Base-by-base conservation (phyloP, 2,888 invertebrate genomes). In the Eupithecia inturbata region DNA sequence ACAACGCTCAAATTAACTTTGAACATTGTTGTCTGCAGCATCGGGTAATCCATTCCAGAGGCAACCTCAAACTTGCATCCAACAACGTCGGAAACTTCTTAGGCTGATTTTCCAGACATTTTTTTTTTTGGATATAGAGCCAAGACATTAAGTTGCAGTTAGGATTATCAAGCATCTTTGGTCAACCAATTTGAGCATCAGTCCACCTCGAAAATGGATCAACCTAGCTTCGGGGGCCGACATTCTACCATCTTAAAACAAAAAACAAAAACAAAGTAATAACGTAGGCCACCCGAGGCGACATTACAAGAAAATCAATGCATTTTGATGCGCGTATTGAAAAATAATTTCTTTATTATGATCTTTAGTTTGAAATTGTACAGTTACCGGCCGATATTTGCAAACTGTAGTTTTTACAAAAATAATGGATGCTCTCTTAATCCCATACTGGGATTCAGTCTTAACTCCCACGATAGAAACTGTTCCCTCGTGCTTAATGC, bases 201-300 rank as follows among this genome's bases (percentile, higher is more conserved):
- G 31, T 53, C n/a, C 22, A 64, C 68, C 74, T 69, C 64, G 33
- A 49, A 31, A 75, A 71, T 57, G 64, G 73, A 76, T 49, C 69
- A 72, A 26, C 26, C 60, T 72, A 39, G 28, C 57, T 41, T 39
- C 22, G 49, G 70, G 68, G 69, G 78, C 73, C 39, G n/a, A 75
- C 77, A 77, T 76, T 74, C 33, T 53, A 73, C 70, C 73, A 62
- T 74, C 71, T 64, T 36, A 76, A 67, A 70, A 67, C 75, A 72
- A 73, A 78, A 75, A 73, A 71, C 36, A 71, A 68, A n/a, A 60
- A 70, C 68, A 76, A 70, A 77, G 63, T 57, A 57, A 57, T 57
- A 78, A 79, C 76, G 78, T 74, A 49, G 74, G 75, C 80, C 78
- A 22, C n/a, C 76, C 72, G 75, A 72, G 67, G 68, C 69, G 67